These are phyloP conservation scores for Drosophila pegasa DNA, from an alignment of 2,888 invertebrate genomes.

Conservation along the genomic window DNA sequence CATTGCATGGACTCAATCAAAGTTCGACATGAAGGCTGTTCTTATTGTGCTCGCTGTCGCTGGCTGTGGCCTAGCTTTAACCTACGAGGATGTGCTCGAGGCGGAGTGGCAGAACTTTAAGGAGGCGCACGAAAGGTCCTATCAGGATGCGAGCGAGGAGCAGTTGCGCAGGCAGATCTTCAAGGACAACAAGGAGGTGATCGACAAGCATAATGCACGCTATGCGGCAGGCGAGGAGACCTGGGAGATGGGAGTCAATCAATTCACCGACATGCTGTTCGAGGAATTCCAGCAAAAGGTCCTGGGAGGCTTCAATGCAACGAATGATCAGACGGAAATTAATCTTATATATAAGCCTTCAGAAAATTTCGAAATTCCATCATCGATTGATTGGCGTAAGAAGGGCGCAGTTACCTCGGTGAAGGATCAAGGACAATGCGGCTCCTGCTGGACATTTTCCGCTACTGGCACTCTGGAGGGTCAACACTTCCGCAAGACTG, in stretches of 20 bases:
- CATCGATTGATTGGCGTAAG: conserved; percentile 92
- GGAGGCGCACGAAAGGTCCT: conserved; percentile 87
- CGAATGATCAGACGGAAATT: conserved; percentile 40
- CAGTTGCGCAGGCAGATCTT: conserved; percentile 93
- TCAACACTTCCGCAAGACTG: conserved; percentile 92
- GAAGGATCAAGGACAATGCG: conserved; percentile 95
- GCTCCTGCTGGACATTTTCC: conserved; percentile 97
- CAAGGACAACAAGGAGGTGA: conserved; percentile 92
- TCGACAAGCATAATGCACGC: conserved; percentile 92
- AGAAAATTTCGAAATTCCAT: conserved; percentile 88
- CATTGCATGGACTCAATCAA: neutral
- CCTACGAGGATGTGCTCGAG: neutral
- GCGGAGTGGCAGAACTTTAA: conserved; percentile 29
- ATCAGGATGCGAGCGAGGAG: conserved; percentile 90
- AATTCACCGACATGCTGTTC: conserved; percentile 93
- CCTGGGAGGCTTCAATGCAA: conserved; percentile 55
- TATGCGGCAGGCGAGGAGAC: conserved; percentile 88
- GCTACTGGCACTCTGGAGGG: conserved; percentile 95
- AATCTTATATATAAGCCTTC: conserved; percentile 66
- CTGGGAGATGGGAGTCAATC: conserved; percentile 90
- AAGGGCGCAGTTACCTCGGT: conserved; percentile 93
- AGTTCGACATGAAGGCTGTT: conserved; percentile 20
- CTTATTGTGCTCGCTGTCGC: conserved; percentile 6
- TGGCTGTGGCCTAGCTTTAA: neutral
- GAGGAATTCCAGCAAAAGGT: conserved; percentile 89